A percentile compares a stretch with the other conserved stretches of the same genome.
These are phyloP conservation scores for Phaethornis superciliosus DNA, from an alignment of 2,113 vertebrate genomes.

Conservation along the genomic window DNA sequence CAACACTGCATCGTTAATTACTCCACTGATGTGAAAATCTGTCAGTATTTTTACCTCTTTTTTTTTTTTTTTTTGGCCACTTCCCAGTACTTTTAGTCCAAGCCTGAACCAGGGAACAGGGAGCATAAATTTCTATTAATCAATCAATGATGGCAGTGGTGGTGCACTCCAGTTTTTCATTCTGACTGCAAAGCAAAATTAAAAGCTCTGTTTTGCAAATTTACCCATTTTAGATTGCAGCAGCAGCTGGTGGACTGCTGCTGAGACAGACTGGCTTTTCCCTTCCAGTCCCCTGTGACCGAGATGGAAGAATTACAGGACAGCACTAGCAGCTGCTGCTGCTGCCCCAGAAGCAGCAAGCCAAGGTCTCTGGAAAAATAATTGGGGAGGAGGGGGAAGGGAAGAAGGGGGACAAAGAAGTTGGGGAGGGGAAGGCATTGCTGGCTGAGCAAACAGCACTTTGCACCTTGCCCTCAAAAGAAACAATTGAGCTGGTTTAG, in stretches of 20 bases:
- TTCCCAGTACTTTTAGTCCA: constrained; percentile 35
- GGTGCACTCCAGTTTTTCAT: constrained; percentile 50
- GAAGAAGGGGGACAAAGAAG: constrained; percentile 50
- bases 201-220: constrained; percentile 70
- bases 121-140: constrained; percentile 52
- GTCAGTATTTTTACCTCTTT: constrained; percentile 23
- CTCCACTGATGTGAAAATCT: not conserved
- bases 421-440: constrained; percentile 13
- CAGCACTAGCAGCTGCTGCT: constrained; percentile 69
- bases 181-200: constrained; percentile 67
- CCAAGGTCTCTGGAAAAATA: constrained; percentile 63
- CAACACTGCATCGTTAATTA: not conserved
- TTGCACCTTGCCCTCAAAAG: constrained; percentile 19
- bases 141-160: constrained; percentile 55
- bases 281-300: constrained; percentile 67
- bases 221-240: constrained; percentile 33
- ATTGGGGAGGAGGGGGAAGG: constrained; percentile 51
- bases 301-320: constrained; percentile 68
- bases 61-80: constrained; percentile 34
- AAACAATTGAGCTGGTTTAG: constrained; percentile 1
- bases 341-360: constrained; percentile 65
- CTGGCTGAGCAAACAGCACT: not conserved
- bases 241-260: constrained; percentile 69
- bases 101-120: not conserved
- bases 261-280: constrained; percentile 65